Base-by-base conservation (phyloP, 1,140 invertebrate species). In the Chironomus tepperi region DNA sequence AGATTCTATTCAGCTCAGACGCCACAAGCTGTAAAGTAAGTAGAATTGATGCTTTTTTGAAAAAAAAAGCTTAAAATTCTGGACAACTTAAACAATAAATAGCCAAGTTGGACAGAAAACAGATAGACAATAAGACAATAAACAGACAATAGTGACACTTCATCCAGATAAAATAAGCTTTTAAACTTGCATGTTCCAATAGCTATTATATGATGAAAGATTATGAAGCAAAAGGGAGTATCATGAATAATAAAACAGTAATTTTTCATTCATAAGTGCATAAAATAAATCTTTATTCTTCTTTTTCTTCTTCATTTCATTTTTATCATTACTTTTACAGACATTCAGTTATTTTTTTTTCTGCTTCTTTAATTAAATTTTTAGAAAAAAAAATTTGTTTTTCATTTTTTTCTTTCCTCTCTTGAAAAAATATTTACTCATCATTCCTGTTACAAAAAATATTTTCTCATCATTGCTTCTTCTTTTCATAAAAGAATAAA, bases 271-370 rank as follows among this genome's bases (percentile, higher is more conserved):
- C 47, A 12, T 12, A 18, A 18, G 65, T 70, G 65, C 65, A 70
- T 70, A 70, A 70, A 70, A 70, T 70, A 70, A 70, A 19, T 21
- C 10, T 70, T 70, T 19, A 19, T 70, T 70, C 9, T 18, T 19
- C 19, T 70, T 18, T 16, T 70, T 70, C 65, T 19, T 16, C 16
- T 18, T 70, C n/a, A 67, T 67, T 19, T 70, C 7, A 6, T 67
- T 70, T 70, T 18, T 16, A 19, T 70, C 9, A 19, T 19, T 70
- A 18, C 9, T 10, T 70, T 15, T 18, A 57, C 9, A 57, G n/a
- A 18, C 19, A 70, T 70, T 16, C 18, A 7, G 6, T 7, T 70
- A 18, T 8, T 21, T 1, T 47, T 47, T 34, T 34, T 34, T 34
- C 24, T 57, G 9, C 9, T 57, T 12, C n/a, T n/a, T n/a, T 12